A percentile compares a stretch with the other conserved stretches of the same genome.
phyloP scores from a whole-genome alignment of 2,113 vertebrate genomes.

The Oreotrochilus melanogaster region DNA sequence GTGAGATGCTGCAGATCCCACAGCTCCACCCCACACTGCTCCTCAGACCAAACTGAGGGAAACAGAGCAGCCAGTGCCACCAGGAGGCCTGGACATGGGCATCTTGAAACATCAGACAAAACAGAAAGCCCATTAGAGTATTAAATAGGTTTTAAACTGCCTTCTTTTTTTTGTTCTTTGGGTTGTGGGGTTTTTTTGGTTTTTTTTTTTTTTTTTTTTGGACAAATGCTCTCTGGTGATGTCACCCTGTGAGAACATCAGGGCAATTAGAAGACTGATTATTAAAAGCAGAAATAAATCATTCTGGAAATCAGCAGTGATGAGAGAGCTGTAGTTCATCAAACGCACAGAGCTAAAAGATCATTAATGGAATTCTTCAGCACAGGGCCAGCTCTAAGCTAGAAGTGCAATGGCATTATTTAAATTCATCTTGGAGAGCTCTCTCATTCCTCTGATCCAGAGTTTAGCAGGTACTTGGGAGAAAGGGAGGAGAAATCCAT shows the following conservation, averaged over 20 bases:
- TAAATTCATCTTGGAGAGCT: neutral
- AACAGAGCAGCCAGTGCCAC: neutral
- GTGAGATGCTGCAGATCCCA: neutral
- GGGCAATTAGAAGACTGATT: constrained; percentile 16
- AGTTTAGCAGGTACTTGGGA: neutral
- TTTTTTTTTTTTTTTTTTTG: neutral
- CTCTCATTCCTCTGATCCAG: neutral
- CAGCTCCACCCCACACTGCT: rapidly evolving
- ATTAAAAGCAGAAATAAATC: constrained; percentile 39
- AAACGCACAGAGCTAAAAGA: rapidly evolving
- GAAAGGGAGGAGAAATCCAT: neutral
- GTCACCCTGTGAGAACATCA: neutral
- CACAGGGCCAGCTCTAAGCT: neutral
- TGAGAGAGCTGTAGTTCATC: neutral
- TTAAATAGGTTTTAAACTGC: neutral
- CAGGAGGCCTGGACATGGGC: neutral
- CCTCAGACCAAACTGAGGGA: neutral
- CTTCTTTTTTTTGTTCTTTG: neutral
- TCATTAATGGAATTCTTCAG: neutral
- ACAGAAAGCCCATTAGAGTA: neutral
- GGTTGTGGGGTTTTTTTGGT: neutral
- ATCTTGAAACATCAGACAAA: neutral
- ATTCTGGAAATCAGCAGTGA: neutral
- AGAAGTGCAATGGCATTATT: neutral
- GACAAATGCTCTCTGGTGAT: neutral